phyloP scores from a whole-genome alignment of 1,140 invertebrate species.

The Neotoxoptera formosana region DNA sequence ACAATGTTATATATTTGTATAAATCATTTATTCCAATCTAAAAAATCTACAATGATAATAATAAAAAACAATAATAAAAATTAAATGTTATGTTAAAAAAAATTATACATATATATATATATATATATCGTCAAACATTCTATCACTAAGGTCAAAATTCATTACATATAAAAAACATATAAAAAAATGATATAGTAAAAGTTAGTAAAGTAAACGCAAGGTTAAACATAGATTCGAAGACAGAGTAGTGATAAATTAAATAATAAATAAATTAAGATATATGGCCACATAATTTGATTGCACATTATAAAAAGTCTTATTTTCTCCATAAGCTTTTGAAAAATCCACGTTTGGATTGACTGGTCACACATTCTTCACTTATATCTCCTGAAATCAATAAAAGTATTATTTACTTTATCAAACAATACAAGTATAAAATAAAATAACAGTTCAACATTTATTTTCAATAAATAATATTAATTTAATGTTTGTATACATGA shows the following conservation, averaged over 20 bases:
- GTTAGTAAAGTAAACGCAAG: conserved; percentile 45
- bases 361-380: conserved; percentile 52
- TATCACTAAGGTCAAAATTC: neutral
- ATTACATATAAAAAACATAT: conserved; percentile 26
- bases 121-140: conserved; percentile 19
- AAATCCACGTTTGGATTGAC: conserved; percentile 51
- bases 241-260: conserved; percentile 11
- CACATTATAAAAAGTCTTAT: conserved; percentile 54
- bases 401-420: neutral
- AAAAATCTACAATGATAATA: conserved; percentile 37
- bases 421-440: neutral
- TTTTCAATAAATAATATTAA: neutral
- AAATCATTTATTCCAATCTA: conserved; percentile 23
- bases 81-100: neutral
- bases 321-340: conserved; percentile 57
- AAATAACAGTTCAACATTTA: too few species aligned
- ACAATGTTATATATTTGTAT: neutral
- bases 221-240: conserved; percentile 22
- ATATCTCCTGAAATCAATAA: conserved; percentile 42
- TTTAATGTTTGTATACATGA: neutral
- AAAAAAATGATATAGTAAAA: conserved; percentile 31
- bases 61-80: conserved; percentile 35
- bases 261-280: conserved; percentile 26
- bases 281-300: conserved; percentile 50
- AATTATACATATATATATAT: conserved; percentile 19